Evolutionary conservation across 2,113 vertebrate species (phyloP).

Genomic region (Otus sunia): DNA sequence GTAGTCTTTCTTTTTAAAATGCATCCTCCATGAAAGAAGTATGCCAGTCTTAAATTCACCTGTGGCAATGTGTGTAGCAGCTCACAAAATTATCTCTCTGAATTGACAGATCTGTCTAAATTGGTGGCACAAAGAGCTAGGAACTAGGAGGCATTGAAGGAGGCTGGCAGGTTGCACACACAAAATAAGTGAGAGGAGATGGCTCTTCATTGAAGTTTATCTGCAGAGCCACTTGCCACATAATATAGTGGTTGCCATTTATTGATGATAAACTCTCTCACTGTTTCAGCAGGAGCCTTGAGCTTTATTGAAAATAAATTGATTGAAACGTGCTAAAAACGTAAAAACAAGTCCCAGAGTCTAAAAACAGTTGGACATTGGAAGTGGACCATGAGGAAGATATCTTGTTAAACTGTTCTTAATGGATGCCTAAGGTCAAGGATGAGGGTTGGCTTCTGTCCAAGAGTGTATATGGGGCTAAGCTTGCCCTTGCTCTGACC

Average conservation of each 20-base stretch:
- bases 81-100: neutral
- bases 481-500: neutral
- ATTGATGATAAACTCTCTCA: neutral
- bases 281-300: neutral
- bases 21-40: neutral
- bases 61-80: neutral
- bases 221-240: neutral
- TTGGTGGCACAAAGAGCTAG: neutral
- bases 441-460: neutral
- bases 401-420: neutral
- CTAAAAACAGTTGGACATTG: neutral
- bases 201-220: neutral
- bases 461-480: neutral
- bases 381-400: neutral
- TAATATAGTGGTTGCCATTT: neutral
- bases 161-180: neutral
- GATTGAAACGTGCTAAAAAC: neutral
- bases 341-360: neutral
- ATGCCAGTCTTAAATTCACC: neutral
- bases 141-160: neutral
- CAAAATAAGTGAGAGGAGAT: neutral
- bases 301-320: neutral
- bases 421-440: too few relatives aligned
- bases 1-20: neutral
- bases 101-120: neutral